Base-by-base conservation (phyloP, 1,140 invertebrate genomes). In the Gonioctena quinquepunctata region DNA sequence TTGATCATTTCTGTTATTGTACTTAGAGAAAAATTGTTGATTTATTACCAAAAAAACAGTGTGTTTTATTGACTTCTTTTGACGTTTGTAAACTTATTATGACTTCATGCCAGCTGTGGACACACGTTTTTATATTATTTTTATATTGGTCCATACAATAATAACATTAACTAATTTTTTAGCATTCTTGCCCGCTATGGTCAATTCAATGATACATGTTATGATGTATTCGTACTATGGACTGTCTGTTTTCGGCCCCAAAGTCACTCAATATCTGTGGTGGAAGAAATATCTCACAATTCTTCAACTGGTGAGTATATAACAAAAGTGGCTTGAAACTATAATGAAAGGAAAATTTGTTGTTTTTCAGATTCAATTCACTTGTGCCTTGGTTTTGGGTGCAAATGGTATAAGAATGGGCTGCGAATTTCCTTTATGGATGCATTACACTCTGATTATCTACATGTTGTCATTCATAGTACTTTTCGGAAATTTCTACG, bases 281-380 rank as follows among this genome's bases (percentile, higher is more conserved):
- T 98, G 95, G 94, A 98, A 98, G 83, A 95, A 93, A 80, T 96
- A 97, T 80, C 87, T 97, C 57, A 98, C 96, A 0, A 91, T 93
- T 61, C 84, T 96, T 23, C 94, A 96, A 81, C 79, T 90, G 84
- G 88, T 88, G 83, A 83, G 33, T 18, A 6, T 7, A n/a, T 42
- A 42, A 42, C n/a, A 42, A 42, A 42, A 6, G n/a, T 42, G 33
- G 6, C 6, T 42, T 42, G 33, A n/a, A 7, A n/a, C 6, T 42
- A 7, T 6, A n/a, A 42, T 42, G 6, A 42, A 7, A 42, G 6
- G 6, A 42, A 6, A n/a, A 7, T 42, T 42, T 42, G 33, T 49
- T 64, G 52, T 70, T 62, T 66, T 81, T 77, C 80, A 89, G 89
- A 91, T 95, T 73, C 95, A 97, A 84, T 97, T 97, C 84, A 92